Percentiles rank a stretch among this genome's conserved stretches.
phyloP scores from a whole-genome alignment of 2,888 invertebrate species.

The Lasioglossum lativentre region DNA sequence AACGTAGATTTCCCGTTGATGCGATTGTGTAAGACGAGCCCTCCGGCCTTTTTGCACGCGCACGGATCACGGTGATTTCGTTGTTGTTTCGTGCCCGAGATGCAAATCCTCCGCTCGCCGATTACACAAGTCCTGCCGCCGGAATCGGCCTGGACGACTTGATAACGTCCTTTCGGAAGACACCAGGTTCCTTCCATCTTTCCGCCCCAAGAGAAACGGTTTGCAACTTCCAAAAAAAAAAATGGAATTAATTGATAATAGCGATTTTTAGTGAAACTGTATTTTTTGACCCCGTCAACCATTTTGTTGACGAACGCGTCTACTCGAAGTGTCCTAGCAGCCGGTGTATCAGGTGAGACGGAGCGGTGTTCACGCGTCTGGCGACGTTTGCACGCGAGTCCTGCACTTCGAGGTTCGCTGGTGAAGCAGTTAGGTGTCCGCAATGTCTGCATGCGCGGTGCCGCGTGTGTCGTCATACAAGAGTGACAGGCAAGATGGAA shows the following conservation, averaged over 20 bases:
- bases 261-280: not conserved
- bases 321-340: not conserved
- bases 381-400: slow-evolving; percentile 57
- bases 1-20: slow-evolving; percentile 64
- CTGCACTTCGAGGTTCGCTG: slow-evolving; percentile 23
- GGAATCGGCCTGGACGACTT: slow-evolving; percentile 2
- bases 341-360: slow-evolving; percentile 23
- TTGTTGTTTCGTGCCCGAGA: slow-evolving; percentile 56
- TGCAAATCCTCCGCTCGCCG: slow-evolving; percentile 47
- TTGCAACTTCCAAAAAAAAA: not conserved
- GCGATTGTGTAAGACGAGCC: slow-evolving; percentile 61
- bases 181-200: not conserved
- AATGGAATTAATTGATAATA: not conserved
- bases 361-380: slow-evolving; percentile 44
- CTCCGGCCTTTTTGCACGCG: slow-evolving; percentile 35
- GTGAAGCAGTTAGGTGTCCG: not conserved
- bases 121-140: slow-evolving; percentile 31
- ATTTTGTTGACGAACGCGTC: not conserved
- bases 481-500: slow-evolving; percentile 62
- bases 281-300: not conserved
- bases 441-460: not conserved
- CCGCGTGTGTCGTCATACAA: slow-evolving; percentile 60
- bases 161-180: slow-evolving; percentile 3
- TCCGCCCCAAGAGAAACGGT: too few relatives aligned
- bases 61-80: slow-evolving; percentile 43